Conservation (phyloP, 2,797 vertebrate species). For the Spinibarbus caldwelli region DNA sequence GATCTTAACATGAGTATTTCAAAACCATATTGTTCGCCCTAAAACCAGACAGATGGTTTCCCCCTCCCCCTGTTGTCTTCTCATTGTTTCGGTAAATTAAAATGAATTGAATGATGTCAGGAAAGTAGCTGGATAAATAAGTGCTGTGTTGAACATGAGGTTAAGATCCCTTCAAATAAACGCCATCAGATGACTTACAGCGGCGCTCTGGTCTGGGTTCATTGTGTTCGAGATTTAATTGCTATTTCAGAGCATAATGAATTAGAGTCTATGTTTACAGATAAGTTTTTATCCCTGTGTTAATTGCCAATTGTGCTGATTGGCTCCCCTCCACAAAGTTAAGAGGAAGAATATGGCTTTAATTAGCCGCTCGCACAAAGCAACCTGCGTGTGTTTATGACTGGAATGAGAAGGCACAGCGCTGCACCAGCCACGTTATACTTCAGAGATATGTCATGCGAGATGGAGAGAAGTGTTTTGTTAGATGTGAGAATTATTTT, state of each 20-base stretch:
- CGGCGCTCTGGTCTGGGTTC: slow-evolving; percentile 33
- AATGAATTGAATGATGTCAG: neutral
- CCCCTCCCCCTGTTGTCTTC: slow-evolving; percentile 1
- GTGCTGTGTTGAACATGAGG: neutral
- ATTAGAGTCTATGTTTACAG: slow-evolving; percentile 61
- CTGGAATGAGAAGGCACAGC: neutral
- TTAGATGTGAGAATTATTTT: neutral
- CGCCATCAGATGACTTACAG: slow-evolving; percentile 8
- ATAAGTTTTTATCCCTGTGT: slow-evolving; percentile 53
- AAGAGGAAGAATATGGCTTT: slow-evolving; percentile 64
- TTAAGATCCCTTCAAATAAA: neutral
- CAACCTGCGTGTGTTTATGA: slow-evolving; percentile 23
- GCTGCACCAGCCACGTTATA: neutral
- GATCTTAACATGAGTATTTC: neutral
- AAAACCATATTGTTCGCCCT: neutral
- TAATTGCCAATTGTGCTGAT: slow-evolving; percentile 52
- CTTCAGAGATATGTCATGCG: neutral
- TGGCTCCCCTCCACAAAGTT: slow-evolving; percentile 60
- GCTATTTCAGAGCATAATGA: slow-evolving; percentile 37
- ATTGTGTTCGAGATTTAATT: slow-evolving; percentile 33
- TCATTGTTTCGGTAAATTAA: slow-evolving; percentile 32
- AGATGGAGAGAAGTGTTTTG: neutral
- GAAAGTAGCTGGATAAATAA: neutral
- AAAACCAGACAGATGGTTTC: neutral
- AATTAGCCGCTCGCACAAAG: slow-evolving; percentile 46